Base-by-base conservation (phyloP, 2,888 invertebrate genomes). In the Boloria euphrosyne region DNA sequence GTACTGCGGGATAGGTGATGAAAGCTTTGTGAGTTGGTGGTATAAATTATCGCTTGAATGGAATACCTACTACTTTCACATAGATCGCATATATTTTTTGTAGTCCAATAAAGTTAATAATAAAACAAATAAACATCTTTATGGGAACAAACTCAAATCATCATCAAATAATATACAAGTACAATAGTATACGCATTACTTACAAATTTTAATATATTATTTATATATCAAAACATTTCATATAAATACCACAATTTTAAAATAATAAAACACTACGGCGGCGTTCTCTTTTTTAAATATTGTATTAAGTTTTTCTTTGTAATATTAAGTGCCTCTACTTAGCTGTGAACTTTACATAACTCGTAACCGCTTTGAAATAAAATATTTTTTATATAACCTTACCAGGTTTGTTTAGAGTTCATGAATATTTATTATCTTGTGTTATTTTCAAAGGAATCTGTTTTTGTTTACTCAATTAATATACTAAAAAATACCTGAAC, bases 281-380 rank as follows among this genome's bases (percentile, higher is more conserved):
- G n/a, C n/a, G n/a, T n/a, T 46, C 46, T 46, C n/a, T 46, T 46
- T 47, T n/a, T 47, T 47, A 47, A 47, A n/a, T 47, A n/a, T 47
- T n/a, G 47, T n/a, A 47, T 13, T 47, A 47, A 47, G n/a, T 1
- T 47, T 6, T 47, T 47, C 47, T 47, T 47, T 47, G n/a, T 14
- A 47, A 47, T 13, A 47, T 47, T 49, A 49, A 49, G 47, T 49
- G 47, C 16, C 47, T 16, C 16, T 16, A 16, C 47, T 49, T 16
- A 16, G 47, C 16, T 49, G 47, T 49, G 16, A 16, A 49, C 47
- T 47, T 16, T 49, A n/a, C 16, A 49, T 49, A 5, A 49, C 6
- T n/a, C 47, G 16, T 49, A 49, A 49, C 47, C 47, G 47, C 16
- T 49, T 49, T 49, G 16, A 49, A 49, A 49, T 49, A 49, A 49